Evolutionary conservation across 2,113 vertebrate species (phyloP).

Genomic region (Spea multiplicata): DNA sequence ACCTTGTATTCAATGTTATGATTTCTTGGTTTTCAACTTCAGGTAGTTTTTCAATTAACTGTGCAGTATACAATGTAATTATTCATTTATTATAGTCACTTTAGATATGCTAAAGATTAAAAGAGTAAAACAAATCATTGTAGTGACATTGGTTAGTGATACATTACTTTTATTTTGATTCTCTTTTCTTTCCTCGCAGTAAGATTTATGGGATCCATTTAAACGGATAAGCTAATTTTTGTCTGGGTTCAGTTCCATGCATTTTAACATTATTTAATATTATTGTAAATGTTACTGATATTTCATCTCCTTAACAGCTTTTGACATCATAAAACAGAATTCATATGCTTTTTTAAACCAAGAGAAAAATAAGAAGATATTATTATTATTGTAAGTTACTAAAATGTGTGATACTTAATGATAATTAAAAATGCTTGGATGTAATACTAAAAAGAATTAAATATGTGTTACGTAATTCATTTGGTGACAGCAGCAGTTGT

Average conservation of each 20-base stretch:
- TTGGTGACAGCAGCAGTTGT: too few relatives aligned
- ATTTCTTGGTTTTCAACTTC: slow-evolving; percentile 77
- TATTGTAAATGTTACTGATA: slow-evolving; percentile 11
- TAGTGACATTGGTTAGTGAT: slow-evolving; percentile 73
- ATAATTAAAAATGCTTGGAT: too few relatives aligned
- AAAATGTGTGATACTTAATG: too few relatives aligned
- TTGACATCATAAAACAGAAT: neutral
- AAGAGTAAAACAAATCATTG: slow-evolving; percentile 79
- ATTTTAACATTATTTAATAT: slow-evolving; percentile 24
- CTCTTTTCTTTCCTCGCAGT: slow-evolving; percentile 58
- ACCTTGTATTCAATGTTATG: slow-evolving; percentile 77
- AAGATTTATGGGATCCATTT: slow-evolving; percentile 71
- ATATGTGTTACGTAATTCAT: too few relatives aligned
- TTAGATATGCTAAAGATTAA: slow-evolving; percentile 78
- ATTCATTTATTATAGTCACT: slow-evolving; percentile 82
- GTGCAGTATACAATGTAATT: slow-evolving; percentile 69
- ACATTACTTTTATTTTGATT: slow-evolving; percentile 70
- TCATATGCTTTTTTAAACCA: neutral
- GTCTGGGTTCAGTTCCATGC: slow-evolving; percentile 36
- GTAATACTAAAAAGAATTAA: too few relatives aligned
- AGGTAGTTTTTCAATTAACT: slow-evolving; percentile 78
- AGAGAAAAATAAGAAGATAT: too few relatives aligned
- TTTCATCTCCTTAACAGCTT: neutral
- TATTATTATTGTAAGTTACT: too few relatives aligned
- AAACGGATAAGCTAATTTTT: slow-evolving; percentile 61